These are phyloP conservation scores for Stegodyphus mimosarum DNA, from an alignment of 1,140 invertebrate genomes.

Conservation along the genomic window DNA sequence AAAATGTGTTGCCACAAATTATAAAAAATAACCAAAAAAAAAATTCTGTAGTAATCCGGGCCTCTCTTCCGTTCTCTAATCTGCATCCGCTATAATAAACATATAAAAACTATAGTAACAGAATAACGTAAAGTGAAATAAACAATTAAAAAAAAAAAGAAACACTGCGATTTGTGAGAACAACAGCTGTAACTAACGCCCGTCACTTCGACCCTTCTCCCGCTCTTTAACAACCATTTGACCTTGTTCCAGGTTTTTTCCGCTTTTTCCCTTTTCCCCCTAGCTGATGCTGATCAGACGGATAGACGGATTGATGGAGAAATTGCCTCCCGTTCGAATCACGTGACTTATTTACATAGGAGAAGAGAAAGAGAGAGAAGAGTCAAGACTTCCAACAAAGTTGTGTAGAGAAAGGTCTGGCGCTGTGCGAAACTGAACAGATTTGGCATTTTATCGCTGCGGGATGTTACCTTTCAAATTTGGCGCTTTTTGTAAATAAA, in stretches of 20 bases:
- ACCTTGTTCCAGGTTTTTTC: conserved; percentile 48
- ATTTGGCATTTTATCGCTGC: not conserved
- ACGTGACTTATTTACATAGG: conserved; percentile 59
- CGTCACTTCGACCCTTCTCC: conserved; percentile 27
- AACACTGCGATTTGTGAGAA: conserved; percentile 16
- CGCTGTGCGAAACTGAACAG: not conserved
- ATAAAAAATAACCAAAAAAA: too few species aligned
- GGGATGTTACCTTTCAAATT: not conserved
- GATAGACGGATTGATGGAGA: conserved; percentile 29
- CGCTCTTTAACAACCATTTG: conserved; percentile 49
- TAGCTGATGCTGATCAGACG: conserved; percentile 23
- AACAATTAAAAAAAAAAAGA: conserved; percentile 23
- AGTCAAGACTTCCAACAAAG: conserved; percentile 39
- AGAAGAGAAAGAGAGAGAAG: conserved; percentile 3
- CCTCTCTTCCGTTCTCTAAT: too few species aligned
- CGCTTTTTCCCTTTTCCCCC: conserved; percentile 1
- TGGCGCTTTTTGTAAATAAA: too few species aligned
- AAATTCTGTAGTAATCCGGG: too few species aligned
- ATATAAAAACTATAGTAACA: not conserved
- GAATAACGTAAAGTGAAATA: conserved; percentile 20
- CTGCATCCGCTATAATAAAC: too few species aligned
- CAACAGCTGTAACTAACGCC: conserved; percentile 40
- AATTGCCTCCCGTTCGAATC: conserved; percentile 55
- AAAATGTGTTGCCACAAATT: too few species aligned
- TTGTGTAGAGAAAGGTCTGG: not conserved